phyloP scores from a whole-genome alignment of 1,140 invertebrate species.

The Halictus rubicundus region DNA sequence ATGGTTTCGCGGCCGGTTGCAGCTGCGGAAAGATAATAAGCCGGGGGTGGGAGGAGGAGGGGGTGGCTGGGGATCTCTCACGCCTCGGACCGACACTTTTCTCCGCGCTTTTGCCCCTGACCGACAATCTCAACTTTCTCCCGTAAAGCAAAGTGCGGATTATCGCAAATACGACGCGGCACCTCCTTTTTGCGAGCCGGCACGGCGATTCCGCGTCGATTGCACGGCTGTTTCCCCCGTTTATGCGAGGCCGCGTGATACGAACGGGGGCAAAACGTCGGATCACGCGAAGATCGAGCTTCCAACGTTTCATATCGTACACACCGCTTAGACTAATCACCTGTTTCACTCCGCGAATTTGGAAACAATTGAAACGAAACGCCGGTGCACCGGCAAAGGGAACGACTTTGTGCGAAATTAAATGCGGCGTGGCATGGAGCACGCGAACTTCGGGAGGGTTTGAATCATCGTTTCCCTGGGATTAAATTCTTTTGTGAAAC shows the following conservation, averaged over 20 bases:
- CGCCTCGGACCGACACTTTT: not conserved
- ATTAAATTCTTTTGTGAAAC: no score
- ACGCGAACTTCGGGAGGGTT: no score
- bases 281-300: conserved; percentile 31
- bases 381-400: no score
- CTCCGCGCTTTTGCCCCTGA: conserved; percentile 17
- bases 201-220: conserved; percentile 11
- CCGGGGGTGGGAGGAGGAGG: no score
- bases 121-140: conserved; percentile 24
- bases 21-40: conserved; percentile 30
- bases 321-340: conserved; percentile 3
- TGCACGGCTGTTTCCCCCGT: conserved; percentile 33
- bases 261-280: conserved; percentile 17
- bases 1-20: conserved; percentile 15
- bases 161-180: conserved; percentile 25
- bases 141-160: conserved; percentile 22
- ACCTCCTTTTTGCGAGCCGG: conserved; percentile 9
- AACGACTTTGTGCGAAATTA: no score
- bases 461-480: no score
- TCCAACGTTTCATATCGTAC: conserved; percentile 13
- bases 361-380: no score
- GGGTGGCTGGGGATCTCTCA: conserved; percentile 35
- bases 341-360: no score
- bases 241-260: conserved; percentile 1
- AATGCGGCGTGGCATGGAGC: no score